phyloP scores from a whole-genome alignment of 2,888 invertebrate genomes.

The Diarsia rubi region DNA sequence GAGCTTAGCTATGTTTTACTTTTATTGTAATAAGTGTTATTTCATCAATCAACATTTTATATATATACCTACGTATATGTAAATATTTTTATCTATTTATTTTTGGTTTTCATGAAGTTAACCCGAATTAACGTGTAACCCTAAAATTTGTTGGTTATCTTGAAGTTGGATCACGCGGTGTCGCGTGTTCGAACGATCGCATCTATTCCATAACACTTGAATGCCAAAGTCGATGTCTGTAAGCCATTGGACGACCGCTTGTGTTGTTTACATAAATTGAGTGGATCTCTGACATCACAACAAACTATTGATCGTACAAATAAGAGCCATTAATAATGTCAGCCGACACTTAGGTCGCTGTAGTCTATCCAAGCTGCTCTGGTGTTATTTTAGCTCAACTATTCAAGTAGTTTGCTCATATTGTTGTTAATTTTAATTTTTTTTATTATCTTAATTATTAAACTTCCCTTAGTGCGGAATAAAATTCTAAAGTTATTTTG shows the following conservation, averaged over 20 bases:
- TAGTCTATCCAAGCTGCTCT: conserved; percentile 88
- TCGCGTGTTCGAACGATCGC: conserved; percentile 63
- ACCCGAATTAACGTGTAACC: conserved; percentile 83
- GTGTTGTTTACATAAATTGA: conserved; percentile 78
- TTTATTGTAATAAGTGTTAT: conserved; percentile 90
- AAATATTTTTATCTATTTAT: conserved; percentile 90
- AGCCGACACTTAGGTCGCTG: conserved; percentile 78
- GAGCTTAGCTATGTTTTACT: conserved; percentile 91
- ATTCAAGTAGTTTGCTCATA: conserved; percentile 89
- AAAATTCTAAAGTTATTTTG: conserved; percentile 82
- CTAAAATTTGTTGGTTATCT: conserved; percentile 75
- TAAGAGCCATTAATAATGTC: conserved; percentile 84
- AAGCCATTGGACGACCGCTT: conserved; percentile 86
- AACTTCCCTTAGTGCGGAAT: conserved; percentile 80
- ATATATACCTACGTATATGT: conserved; percentile 85
- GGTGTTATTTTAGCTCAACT: conserved; percentile 89
- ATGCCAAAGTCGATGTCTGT: conserved; percentile 90
- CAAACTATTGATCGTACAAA: conserved; percentile 88
- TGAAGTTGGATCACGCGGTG: conserved; percentile 64
- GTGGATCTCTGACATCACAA: conserved; percentile 89
- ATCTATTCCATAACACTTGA: conserved; percentile 80
- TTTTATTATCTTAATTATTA: conserved; percentile 78
- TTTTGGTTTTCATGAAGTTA: conserved; percentile 88
- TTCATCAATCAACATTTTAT: conserved; percentile 90
- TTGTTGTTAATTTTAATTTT: conserved; percentile 88